Base-by-base conservation (phyloP, 1,140 invertebrate genomes). In the Drosophila bifasciata region DNA sequence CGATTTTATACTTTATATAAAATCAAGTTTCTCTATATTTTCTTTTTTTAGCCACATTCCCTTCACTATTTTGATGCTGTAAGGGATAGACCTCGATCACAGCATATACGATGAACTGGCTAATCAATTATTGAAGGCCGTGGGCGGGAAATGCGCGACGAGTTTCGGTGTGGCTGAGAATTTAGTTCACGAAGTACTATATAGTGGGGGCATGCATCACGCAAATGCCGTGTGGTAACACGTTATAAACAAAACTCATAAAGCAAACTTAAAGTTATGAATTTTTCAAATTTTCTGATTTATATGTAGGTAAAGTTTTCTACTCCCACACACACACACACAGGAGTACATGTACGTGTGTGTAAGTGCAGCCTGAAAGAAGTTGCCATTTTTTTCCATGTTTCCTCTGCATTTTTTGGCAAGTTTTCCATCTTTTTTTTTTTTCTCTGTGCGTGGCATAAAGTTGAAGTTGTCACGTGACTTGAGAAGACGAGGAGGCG, bases 201-300 rank as follows among this genome's bases (percentile, higher is more conserved):
- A 40, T 83, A n/a, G n/a, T n/a, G n/a, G 45, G 51, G 41, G 51
- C 55, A 53, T 58, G 69, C 50, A 68, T 63, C 66, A 80, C 78
- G 84, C 78, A 79, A 79, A 78, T 66, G 79, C 75, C 72, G 57
- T 58, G 79, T 68, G 77, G 71, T 72, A 72, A 62, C 64, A 75
- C 64, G 46, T 53, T 74, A 70, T 85, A 75, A 85, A 86, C 76
- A 85, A 79, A 76, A 85, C 76, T 81, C 83, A 79, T 76, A 79
- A 72, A 76, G 78, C 84, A 83, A 88, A 83, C 79, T 88, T 88
- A 72, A 88, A 79, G 78, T 88, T 88, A 88, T 88, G 84, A 83
- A 88, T 88, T 88, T 74, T 72, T 88, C 71, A 88, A 88, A 88
- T 88, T 76, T 76, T 50, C 70, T 89, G 78, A 88, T 88, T 89